Evolutionary conservation across 2,888 invertebrate genomes (phyloP), one percentile per base, ranked within the genome.

Genomic region (Geotrupes spiniger): DNA sequence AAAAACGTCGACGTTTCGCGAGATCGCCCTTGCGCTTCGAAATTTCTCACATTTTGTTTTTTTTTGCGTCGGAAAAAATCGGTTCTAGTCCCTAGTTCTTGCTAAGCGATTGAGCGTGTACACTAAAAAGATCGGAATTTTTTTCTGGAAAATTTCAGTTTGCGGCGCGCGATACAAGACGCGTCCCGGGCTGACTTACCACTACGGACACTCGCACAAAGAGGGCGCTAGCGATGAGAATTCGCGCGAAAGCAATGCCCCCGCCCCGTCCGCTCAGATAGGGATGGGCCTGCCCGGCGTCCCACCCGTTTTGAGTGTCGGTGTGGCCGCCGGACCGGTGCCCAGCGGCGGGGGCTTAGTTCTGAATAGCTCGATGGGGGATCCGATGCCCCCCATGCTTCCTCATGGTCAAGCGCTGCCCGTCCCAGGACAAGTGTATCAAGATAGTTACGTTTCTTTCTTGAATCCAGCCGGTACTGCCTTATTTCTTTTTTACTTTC

Each of bases 101-200:
- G 58, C 61, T 60, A 62, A 62, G 62, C 62, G 61, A 60, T 61
- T 58, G 57, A 61, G 61, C 62, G 62, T 62, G 57, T 57, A 57
- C 60, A 62, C 62, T 60, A 57, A 56, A 43, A 50, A 44, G 36
- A 50, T 45, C 45, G 45, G 50, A 45, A 49, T 46, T 53, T 54
- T 21, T 54, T 52, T 57, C 56, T 58, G 53, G 55, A 57, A 64
- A 66, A 63, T 73, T 82, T 74, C 84, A 92, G 92, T 91, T 73
- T 96, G 95, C 82, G 90, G 92, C 73, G 92, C 92, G 68, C 87
- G 93, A 70, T 95, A 96, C 86, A 95, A 96, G 83, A 94, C 94
- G 59, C 84, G 94, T 62, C 93, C 95, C 61, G 95, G 95, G 61
- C 83, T 96, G 71, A 92, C 91, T 65, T 95, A 95, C 81, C 95